phyloP scores from a whole-genome alignment of 2,113 vertebrate genomes.

The Rhea americana region DNA sequence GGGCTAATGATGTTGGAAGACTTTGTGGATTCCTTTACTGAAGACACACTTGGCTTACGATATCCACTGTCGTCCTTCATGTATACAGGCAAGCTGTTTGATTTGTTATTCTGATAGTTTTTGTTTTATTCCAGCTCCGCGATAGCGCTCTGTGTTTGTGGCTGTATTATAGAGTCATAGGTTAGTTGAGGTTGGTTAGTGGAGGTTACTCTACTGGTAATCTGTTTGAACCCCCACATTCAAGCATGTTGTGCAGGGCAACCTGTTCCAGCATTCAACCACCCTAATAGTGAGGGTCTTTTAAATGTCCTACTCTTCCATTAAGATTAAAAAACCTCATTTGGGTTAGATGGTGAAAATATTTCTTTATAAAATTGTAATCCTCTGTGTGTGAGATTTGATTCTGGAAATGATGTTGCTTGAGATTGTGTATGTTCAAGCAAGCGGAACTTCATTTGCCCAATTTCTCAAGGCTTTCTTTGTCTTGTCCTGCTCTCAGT shows the following conservation, averaged over 20 bases:
- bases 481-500: background rate
- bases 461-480: background rate
- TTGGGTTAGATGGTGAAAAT: background rate
- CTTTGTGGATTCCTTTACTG: slow-evolving; percentile 84
- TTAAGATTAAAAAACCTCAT: background rate
- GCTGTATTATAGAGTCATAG: background rate
- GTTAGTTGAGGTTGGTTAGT: background rate
- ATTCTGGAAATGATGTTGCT: background rate
- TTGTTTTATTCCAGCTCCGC: background rate
- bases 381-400: background rate
- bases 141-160: background rate
- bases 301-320: background rate
- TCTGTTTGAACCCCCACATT: background rate
- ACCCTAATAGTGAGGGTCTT: background rate
- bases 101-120: background rate
- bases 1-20: slow-evolving; percentile 87
- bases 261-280: background rate
- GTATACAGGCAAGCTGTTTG: slow-evolving; percentile 78
- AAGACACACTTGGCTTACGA: slow-evolving; percentile 79
- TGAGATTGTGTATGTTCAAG: background rate
- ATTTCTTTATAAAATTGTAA: background rate
- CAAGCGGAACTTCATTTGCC: background rate
- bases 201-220: background rate
- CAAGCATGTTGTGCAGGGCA: background rate
- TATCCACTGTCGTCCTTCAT: slow-evolving; percentile 82